These are phyloP conservation scores for Stomatorhinus walkeri DNA, from an alignment of 2,797 vertebrate species.

Conservation along the genomic window DNA sequence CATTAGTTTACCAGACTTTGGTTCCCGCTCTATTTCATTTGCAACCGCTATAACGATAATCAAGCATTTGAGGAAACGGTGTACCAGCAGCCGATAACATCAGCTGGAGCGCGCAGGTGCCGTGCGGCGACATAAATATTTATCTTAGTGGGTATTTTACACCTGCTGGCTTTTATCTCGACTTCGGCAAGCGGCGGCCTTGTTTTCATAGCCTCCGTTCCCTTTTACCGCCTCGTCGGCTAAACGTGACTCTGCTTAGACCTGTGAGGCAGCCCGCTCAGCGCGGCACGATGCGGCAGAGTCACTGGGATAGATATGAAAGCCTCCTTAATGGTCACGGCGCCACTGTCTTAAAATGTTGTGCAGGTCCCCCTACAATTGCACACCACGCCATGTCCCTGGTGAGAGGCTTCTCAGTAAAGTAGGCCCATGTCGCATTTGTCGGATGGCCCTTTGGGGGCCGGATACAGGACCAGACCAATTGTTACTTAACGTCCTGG, in stretches of 20 bases:
- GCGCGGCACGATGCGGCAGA: not conserved
- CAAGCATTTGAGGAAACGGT: not conserved
- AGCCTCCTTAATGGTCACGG: not conserved
- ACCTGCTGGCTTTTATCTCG: not conserved
- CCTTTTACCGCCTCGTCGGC: not conserved
- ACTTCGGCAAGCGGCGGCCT: not conserved
- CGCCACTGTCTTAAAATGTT: not conserved
- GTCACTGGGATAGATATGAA: not conserved
- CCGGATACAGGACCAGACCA: not conserved
- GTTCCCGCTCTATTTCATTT: conserved; percentile 3
- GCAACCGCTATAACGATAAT: not conserved
- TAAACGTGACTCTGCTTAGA: not conserved
- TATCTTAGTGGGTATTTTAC: not conserved
- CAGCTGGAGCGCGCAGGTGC: not conserved
- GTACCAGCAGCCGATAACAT: not conserved
- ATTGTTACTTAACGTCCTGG: not conserved
- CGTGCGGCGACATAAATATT: not conserved
- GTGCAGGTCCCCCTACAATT: not conserved
- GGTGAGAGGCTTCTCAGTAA: not conserved
- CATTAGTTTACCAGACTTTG: conserved; percentile 12
- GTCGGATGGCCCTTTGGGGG: not conserved
- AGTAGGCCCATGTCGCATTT: not conserved
- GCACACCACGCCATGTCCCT: not conserved
- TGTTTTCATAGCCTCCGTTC: not conserved
- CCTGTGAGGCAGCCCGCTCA: not conserved